Evolutionary conservation across 2,797 vertebrate species (phyloP), one percentile per base, ranked within the genome.

Genomic region (Alexandromys oeconomus): DNA sequence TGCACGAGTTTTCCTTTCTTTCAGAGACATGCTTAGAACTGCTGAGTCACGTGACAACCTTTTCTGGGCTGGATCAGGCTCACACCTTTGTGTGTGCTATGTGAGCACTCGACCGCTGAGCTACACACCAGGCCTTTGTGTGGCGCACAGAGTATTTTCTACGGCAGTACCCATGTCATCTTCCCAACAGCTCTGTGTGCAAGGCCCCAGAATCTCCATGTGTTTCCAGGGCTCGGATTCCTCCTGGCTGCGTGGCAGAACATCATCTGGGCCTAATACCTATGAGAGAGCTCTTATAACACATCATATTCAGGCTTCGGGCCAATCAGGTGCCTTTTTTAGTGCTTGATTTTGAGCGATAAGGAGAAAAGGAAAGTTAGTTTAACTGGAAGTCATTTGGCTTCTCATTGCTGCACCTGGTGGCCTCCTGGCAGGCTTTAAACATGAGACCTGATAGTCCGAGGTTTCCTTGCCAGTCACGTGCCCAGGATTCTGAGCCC

Each of bases 121-220:
- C 2, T 77, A 17, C 57, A 48, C 12, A 25, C 19, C 57, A 48
- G 13, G 8, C 13, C 87, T 48, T 63, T 17, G 1, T 11, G 2
- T 37, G n/a, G 7, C 2, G 1, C 4, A 25, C 29, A 1, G 21
- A 13, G 27, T 19, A 23, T 21, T 27, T n/a, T 63, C 54, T 51
- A 10, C 1, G 0, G 34, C 1, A 5, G 19, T 2, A 1, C 14
- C 0, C 29, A 0, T 0, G 8, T 2, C 17, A 21, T 4, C 13
- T 1, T 69, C 69, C 84, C 25, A 2, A 37, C 31, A 29, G 34
- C 2, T 5, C 17, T 21, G 25, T 15, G 29, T 40, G 5, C 2
- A 1, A n/a, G 84, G 13, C 4, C 59, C 31, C 37, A 21, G 2
- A 5, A 21, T 71, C 79, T 14, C 51, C 73, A 12, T 5, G 0